phyloP scores from a whole-genome alignment of 2,113 vertebrate species.

The Bubo bubo region DNA sequence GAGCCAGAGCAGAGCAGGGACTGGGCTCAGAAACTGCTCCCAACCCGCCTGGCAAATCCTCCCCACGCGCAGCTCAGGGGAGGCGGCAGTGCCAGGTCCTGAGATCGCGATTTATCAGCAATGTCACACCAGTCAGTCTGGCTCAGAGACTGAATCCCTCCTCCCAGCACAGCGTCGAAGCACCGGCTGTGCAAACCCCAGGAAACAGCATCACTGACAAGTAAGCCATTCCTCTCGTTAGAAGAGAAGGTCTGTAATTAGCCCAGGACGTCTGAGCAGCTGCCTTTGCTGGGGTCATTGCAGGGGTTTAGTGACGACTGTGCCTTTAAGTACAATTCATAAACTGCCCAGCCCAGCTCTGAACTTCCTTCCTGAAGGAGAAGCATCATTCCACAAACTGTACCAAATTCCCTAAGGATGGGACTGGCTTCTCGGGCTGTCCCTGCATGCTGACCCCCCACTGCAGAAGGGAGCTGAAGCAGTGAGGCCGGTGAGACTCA shows the following conservation, averaged over 20 bases:
- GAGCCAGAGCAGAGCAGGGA: background rate
- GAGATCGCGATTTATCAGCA: background rate
- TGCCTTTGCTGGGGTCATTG: background rate
- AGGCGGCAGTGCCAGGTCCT: background rate
- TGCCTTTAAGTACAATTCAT: background rate
- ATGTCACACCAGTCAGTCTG: background rate
- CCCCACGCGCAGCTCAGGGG: background rate
- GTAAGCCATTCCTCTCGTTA: background rate
- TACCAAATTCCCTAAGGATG: background rate
- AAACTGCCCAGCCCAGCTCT: background rate
- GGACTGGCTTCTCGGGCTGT: fast-evolving
- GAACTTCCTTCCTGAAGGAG: background rate
- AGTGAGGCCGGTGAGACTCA: background rate
- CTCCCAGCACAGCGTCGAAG: background rate
- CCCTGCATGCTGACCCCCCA: background rate
- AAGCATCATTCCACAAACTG: background rate
- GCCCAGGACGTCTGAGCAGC: background rate
- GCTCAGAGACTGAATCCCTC: background rate
- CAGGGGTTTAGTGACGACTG: background rate
- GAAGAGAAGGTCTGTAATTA: background rate
- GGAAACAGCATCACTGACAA: background rate
- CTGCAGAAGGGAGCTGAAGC: background rate
- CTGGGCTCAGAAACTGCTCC: background rate
- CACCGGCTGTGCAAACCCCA: background rate
- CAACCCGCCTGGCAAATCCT: background rate